A percentile compares a stretch with the other conserved stretches of the same genome.
phyloP scores from a whole-genome alignment of 2,797 vertebrate species.

The Tapirus indicus region DNA sequence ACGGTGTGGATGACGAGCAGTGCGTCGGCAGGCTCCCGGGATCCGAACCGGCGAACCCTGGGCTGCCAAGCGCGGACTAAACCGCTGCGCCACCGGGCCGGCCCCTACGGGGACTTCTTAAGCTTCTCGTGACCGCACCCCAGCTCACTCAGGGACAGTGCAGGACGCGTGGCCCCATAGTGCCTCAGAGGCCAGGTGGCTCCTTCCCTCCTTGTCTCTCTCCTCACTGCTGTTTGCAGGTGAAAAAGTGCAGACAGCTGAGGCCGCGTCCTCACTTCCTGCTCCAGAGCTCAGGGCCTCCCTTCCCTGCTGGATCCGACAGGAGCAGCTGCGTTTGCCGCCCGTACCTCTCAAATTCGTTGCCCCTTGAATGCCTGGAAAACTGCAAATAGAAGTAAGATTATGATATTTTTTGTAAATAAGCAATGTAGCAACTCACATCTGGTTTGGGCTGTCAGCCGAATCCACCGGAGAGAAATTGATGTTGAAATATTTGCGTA shows the following conservation, averaged over 20 bases:
- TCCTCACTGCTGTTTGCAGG: neutral
- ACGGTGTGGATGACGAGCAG: too few relatives aligned
- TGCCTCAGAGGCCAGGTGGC: neutral
- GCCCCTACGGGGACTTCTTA: too few relatives aligned
- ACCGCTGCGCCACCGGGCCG: too few relatives aligned
- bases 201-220: neutral
- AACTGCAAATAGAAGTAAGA: conserved; percentile 86
- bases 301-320: neutral
- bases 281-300: neutral
- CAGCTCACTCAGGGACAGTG: fast-evolving
- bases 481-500: conserved; percentile 82
- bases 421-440: conserved; percentile 84
- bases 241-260: neutral
- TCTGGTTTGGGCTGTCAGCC: conserved; percentile 83
- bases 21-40: too few relatives aligned
- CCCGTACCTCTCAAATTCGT: conserved; percentile 67
- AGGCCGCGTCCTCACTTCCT: fast-evolving
- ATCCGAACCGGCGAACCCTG: too few relatives aligned
- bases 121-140: fast-evolving
- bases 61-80: too few relatives aligned
- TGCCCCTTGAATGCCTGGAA: conserved; percentile 77
- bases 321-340: conserved; percentile 72
- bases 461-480: conserved; percentile 84
- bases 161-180: fast-evolving
- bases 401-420: conserved; percentile 87